Conservation (phyloP, 2,888 invertebrate species). For the Eremobia ochroleuca region DNA sequence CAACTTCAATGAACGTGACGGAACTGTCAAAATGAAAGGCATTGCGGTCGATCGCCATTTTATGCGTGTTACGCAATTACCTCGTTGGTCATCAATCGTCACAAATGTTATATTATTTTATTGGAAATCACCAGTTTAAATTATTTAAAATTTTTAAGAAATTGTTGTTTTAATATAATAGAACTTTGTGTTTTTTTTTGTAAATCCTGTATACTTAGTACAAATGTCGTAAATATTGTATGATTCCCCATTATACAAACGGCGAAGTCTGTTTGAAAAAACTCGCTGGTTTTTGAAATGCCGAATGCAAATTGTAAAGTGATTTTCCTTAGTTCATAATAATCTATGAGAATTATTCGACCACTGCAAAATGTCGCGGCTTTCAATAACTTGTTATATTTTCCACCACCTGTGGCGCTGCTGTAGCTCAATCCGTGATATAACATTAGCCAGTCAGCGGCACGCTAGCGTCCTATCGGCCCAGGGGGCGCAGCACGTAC, state of each 20-base stretch:
- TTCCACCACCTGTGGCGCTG: neutral
- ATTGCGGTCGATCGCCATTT: neutral
- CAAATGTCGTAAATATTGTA: neutral
- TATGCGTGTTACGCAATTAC: neutral
- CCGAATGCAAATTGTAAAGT: neutral
- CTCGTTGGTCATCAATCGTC: neutral
- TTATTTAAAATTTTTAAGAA: neutral
- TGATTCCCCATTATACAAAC: neutral
- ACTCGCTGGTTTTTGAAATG: neutral
- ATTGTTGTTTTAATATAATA: conserved; percentile 4
- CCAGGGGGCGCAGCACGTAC: neutral
- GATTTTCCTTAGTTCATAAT: neutral
- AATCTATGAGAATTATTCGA: neutral
- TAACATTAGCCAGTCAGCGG: neutral
- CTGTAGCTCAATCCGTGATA: neutral
- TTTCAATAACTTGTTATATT: too few species aligned
- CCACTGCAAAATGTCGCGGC: neutral
- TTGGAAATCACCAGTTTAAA: neutral
- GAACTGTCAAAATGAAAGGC: neutral
- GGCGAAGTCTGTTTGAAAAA: too few species aligned
- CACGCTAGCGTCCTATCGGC: too few species aligned
- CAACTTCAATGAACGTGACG: neutral
- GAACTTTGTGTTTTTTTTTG: neutral
- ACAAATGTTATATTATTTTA: neutral
- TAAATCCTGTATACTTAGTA: neutral